Evolutionary conservation across 2,797 vertebrate genomes (phyloP), one percentile per base, ranked within the genome.

Genomic region (Tauraco hartlaubi): DNA sequence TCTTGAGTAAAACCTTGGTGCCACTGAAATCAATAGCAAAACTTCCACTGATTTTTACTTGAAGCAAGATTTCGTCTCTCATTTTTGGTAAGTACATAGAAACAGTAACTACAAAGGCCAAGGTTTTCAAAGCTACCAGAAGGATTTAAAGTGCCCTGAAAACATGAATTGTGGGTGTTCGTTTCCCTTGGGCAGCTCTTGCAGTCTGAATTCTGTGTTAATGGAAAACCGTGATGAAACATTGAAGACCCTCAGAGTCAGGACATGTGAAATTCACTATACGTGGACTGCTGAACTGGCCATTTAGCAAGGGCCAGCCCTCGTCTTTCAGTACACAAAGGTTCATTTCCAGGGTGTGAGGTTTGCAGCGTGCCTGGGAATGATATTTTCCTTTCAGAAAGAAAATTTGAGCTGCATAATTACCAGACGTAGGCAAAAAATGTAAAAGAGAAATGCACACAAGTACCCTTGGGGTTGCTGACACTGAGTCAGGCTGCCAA

Each of bases 91-190:
- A 64, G 41, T 58, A 25, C 26, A 69, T 31, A 85, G 76, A 66
- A 92, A 78, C 4, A 17, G 22, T 51, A 78, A 69, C 69, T 85
- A 66, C 46, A 73, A 86, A 90, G 83, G 39, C 51, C 69, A 58
- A 73, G 29, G 22, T 68, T 91, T 95, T 90, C 54, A 81, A 89
- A 88, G 72, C 44, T 80, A 43, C 72, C 29, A 77, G 39, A 46
- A 91, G 29, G 68, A 76, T 76, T 85, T 88, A 22, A 68, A 84
- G 62, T 39, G n/a, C 21, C 55, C 58, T 41, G 43, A 81, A 86
- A 93, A 66, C 25, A 55, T 11, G 39, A 89, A 61, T 44, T 54
- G 37, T 79, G 67, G 23, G 51, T 75, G 52, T 84, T 92, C 12
- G 1, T 78, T 88, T 90, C 80, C 80, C 62, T 64, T 46, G 62